Conservation (phyloP, 2,888 invertebrate species). For the Machimus atricapillus region DNA sequence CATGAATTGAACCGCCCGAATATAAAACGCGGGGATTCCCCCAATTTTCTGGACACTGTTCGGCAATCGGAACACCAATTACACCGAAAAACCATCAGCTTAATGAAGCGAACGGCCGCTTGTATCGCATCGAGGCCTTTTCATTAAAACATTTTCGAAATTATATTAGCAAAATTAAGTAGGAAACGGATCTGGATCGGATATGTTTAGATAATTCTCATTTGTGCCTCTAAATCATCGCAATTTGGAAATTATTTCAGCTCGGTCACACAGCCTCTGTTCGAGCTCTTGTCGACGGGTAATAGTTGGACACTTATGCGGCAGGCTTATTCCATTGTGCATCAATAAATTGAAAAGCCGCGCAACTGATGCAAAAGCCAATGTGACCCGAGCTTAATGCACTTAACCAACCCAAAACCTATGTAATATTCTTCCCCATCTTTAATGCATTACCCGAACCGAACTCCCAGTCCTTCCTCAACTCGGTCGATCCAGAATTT, state of each 20-base stretch:
- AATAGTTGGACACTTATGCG: neutral
- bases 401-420: neutral
- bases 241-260: neutral
- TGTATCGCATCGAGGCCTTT: neutral
- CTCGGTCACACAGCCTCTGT: neutral
- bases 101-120: neutral
- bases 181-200: neutral
- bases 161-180: neutral
- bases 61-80: neutral
- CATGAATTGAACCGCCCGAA: neutral
- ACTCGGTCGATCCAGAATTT: neutral
- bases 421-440: neutral
- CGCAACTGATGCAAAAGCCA: neutral
- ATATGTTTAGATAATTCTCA: neutral
- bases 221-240: neutral
- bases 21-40: neutral
- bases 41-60: neutral
- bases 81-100: neutral
- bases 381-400: neutral
- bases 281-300: neutral
- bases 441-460: neutral
- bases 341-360: slow-evolving; percentile 3
- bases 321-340: neutral
- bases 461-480: neutral
- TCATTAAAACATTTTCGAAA: slow-evolving; percentile 11